A percentile compares a stretch with the other conserved stretches of the same genome.
Conservation (phyloP, 1,140 invertebrate genomes). For the Panulirus ornatus region DNA sequence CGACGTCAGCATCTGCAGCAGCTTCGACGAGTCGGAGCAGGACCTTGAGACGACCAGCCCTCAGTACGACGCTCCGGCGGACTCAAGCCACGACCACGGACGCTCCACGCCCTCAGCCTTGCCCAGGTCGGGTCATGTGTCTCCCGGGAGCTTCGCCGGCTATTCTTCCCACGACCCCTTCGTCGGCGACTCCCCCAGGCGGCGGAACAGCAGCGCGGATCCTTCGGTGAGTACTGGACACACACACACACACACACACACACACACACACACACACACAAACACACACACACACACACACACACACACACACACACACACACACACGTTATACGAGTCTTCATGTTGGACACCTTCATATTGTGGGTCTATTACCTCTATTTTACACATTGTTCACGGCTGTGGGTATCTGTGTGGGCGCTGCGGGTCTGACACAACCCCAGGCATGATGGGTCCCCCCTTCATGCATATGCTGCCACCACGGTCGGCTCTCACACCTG, state of each 20-base stretch:
- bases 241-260: not conserved
- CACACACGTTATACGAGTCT: not conserved
- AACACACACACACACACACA: too few relatives aligned
- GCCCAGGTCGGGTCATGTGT: constrained; percentile 41
- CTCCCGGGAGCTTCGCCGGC: constrained; percentile 18
- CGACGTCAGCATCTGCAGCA: constrained; percentile 59
- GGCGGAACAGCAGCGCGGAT: constrained; percentile 56
- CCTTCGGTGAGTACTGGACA: constrained; percentile 39
- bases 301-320: not conserved
- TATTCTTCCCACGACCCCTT: constrained; percentile 27
- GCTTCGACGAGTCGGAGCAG: constrained; percentile 59
- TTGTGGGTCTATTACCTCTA: too few relatives aligned
- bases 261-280: not conserved
- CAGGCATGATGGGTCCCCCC: too few relatives aligned
- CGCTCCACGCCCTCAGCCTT: constrained; percentile 13
- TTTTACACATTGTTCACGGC: too few relatives aligned
- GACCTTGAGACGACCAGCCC: constrained; percentile 41
- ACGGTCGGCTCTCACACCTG: too few relatives aligned
- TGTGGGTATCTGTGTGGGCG: too few relatives aligned
- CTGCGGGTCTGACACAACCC: too few relatives aligned
- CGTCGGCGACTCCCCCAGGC: not conserved
- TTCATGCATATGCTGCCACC: too few relatives aligned
- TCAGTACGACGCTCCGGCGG: constrained; percentile 11
- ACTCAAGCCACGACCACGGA: not conserved
- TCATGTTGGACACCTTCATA: too few relatives aligned